Evolutionary conservation across 2,888 invertebrate genomes (phyloP).

Genomic region (Platycheirus albimanus): DNA sequence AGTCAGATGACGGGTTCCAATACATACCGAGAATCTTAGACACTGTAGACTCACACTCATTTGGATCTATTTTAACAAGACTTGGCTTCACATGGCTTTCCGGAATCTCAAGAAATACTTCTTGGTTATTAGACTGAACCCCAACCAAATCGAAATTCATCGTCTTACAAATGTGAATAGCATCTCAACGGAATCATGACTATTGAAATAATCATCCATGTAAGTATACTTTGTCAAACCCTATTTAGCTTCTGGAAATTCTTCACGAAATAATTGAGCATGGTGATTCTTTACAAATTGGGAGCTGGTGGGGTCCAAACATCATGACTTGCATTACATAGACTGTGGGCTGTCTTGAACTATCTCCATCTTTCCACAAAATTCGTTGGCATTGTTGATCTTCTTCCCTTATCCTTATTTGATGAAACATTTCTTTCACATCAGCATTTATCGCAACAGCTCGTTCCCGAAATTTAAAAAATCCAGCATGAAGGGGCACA

Average conservation of each 20-base stretch:
- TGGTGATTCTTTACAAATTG: conserved; percentile 66
- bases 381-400: conserved; percentile 39
- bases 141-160: conserved; percentile 20
- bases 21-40: conserved; percentile 12
- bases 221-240: conserved; percentile 47
- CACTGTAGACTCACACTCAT: conserved; percentile 2
- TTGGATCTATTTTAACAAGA: conserved; percentile 8
- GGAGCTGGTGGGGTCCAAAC: conserved; percentile 66
- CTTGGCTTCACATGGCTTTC: not conserved
- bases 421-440: conserved; percentile 67
- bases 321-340: conserved; percentile 69
- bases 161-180: conserved; percentile 4
- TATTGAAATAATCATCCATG: conserved; percentile 54
- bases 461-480: conserved; percentile 52
- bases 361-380: conserved; percentile 65
- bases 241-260: conserved; percentile 6
- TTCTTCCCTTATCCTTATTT: conserved; percentile 31
- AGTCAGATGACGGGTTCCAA: conserved; percentile 1
- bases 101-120: conserved; percentile 2
- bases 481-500: conserved; percentile 33
- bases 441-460: conserved; percentile 47
- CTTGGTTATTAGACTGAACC: not conserved
- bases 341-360: conserved; percentile 6
- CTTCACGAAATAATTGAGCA: conserved; percentile 10
- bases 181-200: conserved; percentile 1